Percentiles rank a stretch among this genome's conserved stretches.
phyloP scores from a whole-genome alignment of 2,797 vertebrate species.

The Crypturellus tataupa region DNA sequence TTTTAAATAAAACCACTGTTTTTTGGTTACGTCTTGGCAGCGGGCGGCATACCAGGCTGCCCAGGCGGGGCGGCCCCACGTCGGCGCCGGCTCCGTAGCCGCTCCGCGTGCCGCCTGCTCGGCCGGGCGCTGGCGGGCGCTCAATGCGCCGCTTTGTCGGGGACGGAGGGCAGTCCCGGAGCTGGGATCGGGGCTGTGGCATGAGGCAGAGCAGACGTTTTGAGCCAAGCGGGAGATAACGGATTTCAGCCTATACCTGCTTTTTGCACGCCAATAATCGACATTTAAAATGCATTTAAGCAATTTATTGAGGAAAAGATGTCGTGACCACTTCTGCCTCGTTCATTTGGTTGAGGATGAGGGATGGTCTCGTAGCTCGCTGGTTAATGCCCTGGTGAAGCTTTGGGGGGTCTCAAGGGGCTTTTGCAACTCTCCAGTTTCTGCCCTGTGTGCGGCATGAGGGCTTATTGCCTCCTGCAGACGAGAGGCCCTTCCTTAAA shows the following conservation, averaged over 20 bases:
- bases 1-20: constrained; percentile 47
- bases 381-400: background rate
- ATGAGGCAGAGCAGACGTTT: background rate
- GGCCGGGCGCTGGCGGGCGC: background rate
- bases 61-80: background rate
- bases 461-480: background rate
- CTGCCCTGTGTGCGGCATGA: rapidly evolving
- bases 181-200: too few relatives aligned
- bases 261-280: background rate
- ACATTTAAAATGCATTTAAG: background rate
- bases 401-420: background rate
- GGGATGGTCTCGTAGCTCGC: background rate
- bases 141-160: constrained; percentile 70
- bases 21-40: constrained; percentile 55
- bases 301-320: background rate
- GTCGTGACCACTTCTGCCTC: background rate
- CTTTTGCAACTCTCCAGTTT: background rate
- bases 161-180: background rate
- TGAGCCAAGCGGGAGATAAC: background rate
- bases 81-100: background rate
- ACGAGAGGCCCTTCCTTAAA: background rate
- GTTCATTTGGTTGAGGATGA: background rate
- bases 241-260: background rate
- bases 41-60: background rate
- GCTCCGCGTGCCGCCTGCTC: too few relatives aligned